phyloP scores from a whole-genome alignment of 2,113 vertebrate genomes.

The Enhydra lutris region DNA sequence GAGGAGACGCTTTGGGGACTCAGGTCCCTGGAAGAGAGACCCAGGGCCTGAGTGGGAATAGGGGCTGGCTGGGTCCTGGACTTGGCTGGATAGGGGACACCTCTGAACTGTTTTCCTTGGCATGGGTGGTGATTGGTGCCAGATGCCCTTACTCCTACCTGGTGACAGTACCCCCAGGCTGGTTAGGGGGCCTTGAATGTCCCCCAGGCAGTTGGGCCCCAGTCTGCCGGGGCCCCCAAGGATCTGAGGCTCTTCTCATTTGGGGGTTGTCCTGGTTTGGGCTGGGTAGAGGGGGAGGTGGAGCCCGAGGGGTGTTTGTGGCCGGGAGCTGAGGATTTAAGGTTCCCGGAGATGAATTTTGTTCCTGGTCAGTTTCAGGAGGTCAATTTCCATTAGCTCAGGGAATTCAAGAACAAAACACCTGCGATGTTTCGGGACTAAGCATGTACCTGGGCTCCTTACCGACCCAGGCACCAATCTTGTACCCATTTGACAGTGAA shows the following conservation, averaged over 20 bases:
- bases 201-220: not conserved
- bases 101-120: not conserved
- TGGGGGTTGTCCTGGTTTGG: not conserved
- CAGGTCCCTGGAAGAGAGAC: not conserved
- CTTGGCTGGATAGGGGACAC: rapidly evolving
- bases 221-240: not conserved
- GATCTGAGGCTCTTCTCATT: not conserved
- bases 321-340: not conserved
- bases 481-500: not conserved
- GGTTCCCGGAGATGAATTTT: rapidly evolving
- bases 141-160: not conserved
- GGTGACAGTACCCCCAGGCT: not conserved
- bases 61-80: not conserved
- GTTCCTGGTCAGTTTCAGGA: not conserved
- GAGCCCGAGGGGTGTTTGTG: rapidly evolving
- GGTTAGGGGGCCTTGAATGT: not conserved
- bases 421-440: not conserved
- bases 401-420: not conserved
- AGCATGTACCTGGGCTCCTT: not conserved
- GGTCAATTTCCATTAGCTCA: not conserved
- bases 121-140: not conserved
- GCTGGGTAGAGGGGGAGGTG: not conserved
- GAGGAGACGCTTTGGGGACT: not conserved
- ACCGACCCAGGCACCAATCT: not conserved
- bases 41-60: too few species aligned